These are phyloP conservation scores for Tupaia chinensis DNA, from an alignment of 2,113 vertebrate species.

Conservation along the genomic window DNA sequence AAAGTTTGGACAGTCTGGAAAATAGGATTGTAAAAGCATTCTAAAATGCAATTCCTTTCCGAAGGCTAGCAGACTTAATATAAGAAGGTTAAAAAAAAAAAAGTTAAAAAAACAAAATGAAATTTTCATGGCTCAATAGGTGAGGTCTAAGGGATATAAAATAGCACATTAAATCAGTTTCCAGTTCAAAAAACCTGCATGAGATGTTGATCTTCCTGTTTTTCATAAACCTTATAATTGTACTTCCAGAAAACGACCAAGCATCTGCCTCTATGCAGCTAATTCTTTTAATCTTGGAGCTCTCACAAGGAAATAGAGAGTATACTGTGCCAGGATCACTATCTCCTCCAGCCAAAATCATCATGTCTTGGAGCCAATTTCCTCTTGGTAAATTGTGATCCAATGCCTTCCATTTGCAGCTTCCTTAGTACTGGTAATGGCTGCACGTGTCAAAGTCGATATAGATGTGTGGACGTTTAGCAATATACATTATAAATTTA, in stretches of 20 bases:
- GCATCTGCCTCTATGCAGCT: constrained; percentile 78
- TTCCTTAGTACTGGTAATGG: constrained; percentile 64
- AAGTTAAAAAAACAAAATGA: constrained; percentile 61
- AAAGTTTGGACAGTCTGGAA: constrained; percentile 62
- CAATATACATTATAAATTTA: constrained; percentile 62
- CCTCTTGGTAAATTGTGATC: constrained; percentile 64
- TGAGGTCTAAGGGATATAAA: constrained; percentile 56
- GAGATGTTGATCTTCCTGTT: constrained; percentile 79
- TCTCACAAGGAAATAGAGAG: constrained; percentile 75
- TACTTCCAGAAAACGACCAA: constrained; percentile 83
- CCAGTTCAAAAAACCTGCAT: constrained; percentile 66
- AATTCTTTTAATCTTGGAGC: constrained; percentile 79
- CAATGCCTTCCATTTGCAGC: constrained; percentile 73
- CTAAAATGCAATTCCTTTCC: constrained; percentile 46
- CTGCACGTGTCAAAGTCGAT: constrained; percentile 67
- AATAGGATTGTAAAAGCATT: constrained; percentile 57
- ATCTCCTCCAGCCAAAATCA: constrained; percentile 77
- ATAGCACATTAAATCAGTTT: constrained; percentile 76
- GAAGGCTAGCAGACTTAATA: constrained; percentile 46
- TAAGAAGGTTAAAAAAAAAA: constrained; percentile 8
- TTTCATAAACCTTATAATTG: constrained; percentile 78
- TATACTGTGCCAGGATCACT: constrained; percentile 73
- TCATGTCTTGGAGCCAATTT: constrained; percentile 75
- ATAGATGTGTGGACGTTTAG: constrained; percentile 56
- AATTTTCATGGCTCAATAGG: constrained; percentile 69